Evolutionary conservation across 2,797 vertebrate species (phyloP).

Genomic region (Sebastes paucispinis): DNA sequence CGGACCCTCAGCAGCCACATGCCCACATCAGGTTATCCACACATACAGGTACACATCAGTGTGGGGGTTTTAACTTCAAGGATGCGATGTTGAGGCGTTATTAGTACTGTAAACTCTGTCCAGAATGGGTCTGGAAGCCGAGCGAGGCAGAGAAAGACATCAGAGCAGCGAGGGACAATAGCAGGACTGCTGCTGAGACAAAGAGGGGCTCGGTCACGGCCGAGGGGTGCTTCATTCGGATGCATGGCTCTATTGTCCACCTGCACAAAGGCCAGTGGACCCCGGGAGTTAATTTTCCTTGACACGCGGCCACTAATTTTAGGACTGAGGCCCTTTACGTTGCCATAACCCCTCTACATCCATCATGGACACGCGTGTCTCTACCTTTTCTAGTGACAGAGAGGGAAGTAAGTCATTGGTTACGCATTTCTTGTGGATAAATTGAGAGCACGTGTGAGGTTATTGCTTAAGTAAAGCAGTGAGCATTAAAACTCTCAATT

Average conservation of each 20-base stretch:
- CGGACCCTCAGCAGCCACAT: slow-evolving; percentile 41
- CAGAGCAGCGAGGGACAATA: slow-evolving; percentile 62
- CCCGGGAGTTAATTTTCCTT: slow-evolving; percentile 76
- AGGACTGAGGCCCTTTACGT: slow-evolving; percentile 51
- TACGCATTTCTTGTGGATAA: slow-evolving; percentile 5
- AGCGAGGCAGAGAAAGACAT: slow-evolving; percentile 73
- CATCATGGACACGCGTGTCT: slow-evolving; percentile 45
- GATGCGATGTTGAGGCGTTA: neutral
- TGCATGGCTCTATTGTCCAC: slow-evolving; percentile 78
- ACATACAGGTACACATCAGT: neutral
- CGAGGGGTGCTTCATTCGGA: slow-evolving; percentile 72
- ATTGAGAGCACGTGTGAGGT: neutral
- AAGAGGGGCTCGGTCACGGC: slow-evolving; percentile 76
- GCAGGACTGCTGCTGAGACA: slow-evolving; percentile 62
- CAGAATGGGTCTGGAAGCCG: slow-evolving; percentile 49
- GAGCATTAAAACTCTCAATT: neutral
- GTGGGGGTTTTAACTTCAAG: neutral
- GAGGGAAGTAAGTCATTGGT: slow-evolving; percentile 15
- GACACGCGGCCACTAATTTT: slow-evolving; percentile 78
- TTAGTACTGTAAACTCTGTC: slow-evolving; percentile 35
- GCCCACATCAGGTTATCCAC: slow-evolving; percentile 32
- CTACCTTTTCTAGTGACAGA: slow-evolving; percentile 19
- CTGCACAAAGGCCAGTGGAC: slow-evolving; percentile 79
- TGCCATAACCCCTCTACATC: slow-evolving; percentile 58
- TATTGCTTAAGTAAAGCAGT: neutral